A percentile compares a stretch with the other conserved stretches of the same genome.
These are phyloP conservation scores for Pygmarrhopalites habei DNA, from an alignment of 1,140 invertebrate species.

Conservation along the genomic window DNA sequence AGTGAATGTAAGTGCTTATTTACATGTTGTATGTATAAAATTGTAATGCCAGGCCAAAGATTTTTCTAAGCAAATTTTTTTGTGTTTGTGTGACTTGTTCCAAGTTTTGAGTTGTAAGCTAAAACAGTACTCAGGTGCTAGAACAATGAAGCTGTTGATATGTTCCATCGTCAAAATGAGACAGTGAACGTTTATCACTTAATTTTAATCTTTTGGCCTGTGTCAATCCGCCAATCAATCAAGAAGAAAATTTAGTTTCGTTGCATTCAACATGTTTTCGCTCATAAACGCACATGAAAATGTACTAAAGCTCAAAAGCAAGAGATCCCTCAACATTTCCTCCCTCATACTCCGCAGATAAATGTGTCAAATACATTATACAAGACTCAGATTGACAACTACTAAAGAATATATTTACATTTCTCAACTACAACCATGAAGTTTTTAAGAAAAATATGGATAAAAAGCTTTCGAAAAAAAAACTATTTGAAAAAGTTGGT, in stretches of 20 bases:
- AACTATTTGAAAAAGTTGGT: background rate
- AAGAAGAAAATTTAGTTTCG: background rate
- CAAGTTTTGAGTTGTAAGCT: no score
- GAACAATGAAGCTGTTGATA: conserved; percentile 18
- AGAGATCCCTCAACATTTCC: background rate
- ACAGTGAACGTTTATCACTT: conserved; percentile 1
- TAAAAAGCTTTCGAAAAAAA: background rate
- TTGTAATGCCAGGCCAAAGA: no score
- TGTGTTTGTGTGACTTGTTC: no score
- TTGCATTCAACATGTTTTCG: background rate
- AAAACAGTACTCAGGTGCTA: background rate
- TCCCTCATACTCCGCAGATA: background rate
- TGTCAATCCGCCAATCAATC: background rate
- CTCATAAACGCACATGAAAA: background rate
- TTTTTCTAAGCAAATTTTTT: no score
- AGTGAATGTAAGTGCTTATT: no score
- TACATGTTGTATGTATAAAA: no score
- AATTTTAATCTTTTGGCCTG: background rate
- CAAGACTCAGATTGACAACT: background rate
- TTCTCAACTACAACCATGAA: background rate
- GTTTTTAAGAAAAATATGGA: background rate
- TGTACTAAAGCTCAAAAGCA: background rate
- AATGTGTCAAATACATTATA: background rate
- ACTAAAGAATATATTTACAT: background rate
- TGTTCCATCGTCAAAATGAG: conserved; percentile 15